Evolutionary conservation across 1,140 invertebrate species (phyloP), one percentile per base, ranked within the genome.

Genomic region (Nymphalis io): DNA sequence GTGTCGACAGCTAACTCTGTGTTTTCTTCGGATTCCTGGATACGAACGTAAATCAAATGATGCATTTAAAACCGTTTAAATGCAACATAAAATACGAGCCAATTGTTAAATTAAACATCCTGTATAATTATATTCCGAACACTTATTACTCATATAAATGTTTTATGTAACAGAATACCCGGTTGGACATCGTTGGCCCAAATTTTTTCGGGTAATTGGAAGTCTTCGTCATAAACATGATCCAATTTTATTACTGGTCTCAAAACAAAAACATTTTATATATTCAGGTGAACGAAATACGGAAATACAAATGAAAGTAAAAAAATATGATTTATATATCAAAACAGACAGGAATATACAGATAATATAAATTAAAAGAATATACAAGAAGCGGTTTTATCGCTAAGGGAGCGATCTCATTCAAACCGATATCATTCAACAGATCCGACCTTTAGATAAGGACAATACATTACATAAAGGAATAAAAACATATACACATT

Each of bases 21-120:
- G 66, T 68, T 61, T 55, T 68, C 58, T 60, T 60, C 65, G 11
- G 39, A 68, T 60, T 68, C 66, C 40, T 27, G 65, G 18, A 46
- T 21, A 20, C 55, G 55, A 18, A 38, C 23, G 39, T 59, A 61
- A 60, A 67, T 57, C 48, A 62, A 53, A 62, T 61, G 60, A 61
- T 51, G 60, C 46, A 39, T 62, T 62, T 62, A 51, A 62, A 51
- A 53, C 46, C 60, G 27, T 51, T 62, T 62, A 48, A 20, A 15
- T 48, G 60, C 40, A 61, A 61, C 15, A 18, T 33, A 2, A 33
- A 33, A n/a, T 18, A 18, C 16, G 46, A 20, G 16, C 18, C 10
- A 42, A 42, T 42, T 42, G 15, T 15, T 16, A 16, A 48, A 51
- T 16, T 16, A 8, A 51, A 51, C 27, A 51, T 20, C 20, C 48